Conservation (phyloP, 2,797 vertebrate genomes). For the Crocodylus rhombifer region DNA sequence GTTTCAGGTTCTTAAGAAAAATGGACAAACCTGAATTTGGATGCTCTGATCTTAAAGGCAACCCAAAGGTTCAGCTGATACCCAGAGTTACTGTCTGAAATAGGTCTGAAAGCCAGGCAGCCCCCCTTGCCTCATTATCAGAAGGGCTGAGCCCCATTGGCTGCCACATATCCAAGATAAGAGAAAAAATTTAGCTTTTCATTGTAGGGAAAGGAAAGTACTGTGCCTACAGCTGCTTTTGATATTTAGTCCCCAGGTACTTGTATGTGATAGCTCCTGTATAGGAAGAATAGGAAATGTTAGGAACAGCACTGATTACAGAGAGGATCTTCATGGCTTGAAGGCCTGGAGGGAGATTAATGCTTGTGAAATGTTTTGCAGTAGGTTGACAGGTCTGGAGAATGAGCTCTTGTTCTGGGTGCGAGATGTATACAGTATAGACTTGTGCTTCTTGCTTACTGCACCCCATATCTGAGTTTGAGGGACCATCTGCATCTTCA, state of each 20-base stretch:
- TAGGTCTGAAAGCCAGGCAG: not conserved
- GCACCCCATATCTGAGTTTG: not conserved
- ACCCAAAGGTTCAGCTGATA: accelerated
- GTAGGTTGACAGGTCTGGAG: not conserved
- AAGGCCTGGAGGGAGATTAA: not conserved
- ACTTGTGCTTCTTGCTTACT: not conserved
- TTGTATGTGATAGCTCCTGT: not conserved
- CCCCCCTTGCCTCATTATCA: not conserved
- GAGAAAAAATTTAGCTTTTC: not conserved
- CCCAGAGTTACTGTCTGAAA: not conserved
- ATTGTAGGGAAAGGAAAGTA: not conserved
- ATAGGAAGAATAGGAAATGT: not conserved
- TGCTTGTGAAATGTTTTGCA: not conserved
- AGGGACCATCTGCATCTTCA: not conserved
- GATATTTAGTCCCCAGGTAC: not conserved
- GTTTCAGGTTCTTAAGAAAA: not conserved
- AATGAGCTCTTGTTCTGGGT: not conserved
- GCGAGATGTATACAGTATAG: not conserved
- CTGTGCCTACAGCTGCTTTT: not conserved
- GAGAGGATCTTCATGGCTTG: not conserved
- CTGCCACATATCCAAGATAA: not conserved
- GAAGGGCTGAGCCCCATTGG: not conserved
- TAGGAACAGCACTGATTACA: not conserved
- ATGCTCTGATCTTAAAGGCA: not conserved
- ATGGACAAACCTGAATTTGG: not conserved